Evolutionary conservation across 53 echinoderm and acorn worm genomes (phyloP).

Genomic region (Hippasteria phrygiana): DNA sequence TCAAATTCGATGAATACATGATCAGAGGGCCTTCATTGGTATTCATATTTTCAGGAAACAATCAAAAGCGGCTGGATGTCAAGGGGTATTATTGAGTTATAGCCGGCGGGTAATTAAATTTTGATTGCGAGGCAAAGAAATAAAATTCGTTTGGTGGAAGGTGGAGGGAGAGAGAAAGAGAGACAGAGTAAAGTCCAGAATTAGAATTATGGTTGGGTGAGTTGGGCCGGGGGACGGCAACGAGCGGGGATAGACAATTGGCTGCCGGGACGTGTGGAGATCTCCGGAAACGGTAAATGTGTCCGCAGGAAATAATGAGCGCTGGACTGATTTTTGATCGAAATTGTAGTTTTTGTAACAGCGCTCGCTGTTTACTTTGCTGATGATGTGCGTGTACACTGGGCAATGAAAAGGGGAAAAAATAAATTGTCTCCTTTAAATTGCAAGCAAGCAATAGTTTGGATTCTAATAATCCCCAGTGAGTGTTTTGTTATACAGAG

Average conservation of each 20-base stretch:
- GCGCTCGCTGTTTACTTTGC: neutral
- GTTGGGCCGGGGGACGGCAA: slow-evolving; percentile 17
- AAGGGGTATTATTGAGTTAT: slow-evolving; percentile 74
- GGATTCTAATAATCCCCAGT: too few relatives aligned
- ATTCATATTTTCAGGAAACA: slow-evolving; percentile 77
- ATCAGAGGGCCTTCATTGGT: slow-evolving; percentile 68
- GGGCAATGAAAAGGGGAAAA: too few relatives aligned
- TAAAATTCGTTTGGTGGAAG: slow-evolving; percentile 42
- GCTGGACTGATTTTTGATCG: slow-evolving; percentile 47
- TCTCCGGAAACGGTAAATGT: slow-evolving; percentile 57
- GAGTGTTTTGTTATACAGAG: too few relatives aligned
- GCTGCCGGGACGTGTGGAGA: slow-evolving; percentile 19
- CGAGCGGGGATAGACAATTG: slow-evolving; percentile 17
- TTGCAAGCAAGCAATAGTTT: too few relatives aligned
- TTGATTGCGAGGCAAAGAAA: slow-evolving; percentile 67
- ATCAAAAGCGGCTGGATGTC: slow-evolving; percentile 71
- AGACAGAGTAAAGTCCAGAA: slow-evolving; percentile 37
- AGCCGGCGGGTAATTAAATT: slow-evolving; percentile 71
- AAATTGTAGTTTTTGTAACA: slow-evolving; percentile 26
- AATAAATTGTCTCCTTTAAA: too few relatives aligned
- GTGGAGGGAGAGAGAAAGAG: slow-evolving; percentile 11
- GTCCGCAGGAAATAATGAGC: slow-evolving; percentile 53
- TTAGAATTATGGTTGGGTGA: slow-evolving; percentile 50
- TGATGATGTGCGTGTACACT: neutral
- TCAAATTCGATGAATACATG: slow-evolving; percentile 74